Evolutionary conservation across 2,113 vertebrate genomes (phyloP).

Genomic region (Heterotis niloticus): DNA sequence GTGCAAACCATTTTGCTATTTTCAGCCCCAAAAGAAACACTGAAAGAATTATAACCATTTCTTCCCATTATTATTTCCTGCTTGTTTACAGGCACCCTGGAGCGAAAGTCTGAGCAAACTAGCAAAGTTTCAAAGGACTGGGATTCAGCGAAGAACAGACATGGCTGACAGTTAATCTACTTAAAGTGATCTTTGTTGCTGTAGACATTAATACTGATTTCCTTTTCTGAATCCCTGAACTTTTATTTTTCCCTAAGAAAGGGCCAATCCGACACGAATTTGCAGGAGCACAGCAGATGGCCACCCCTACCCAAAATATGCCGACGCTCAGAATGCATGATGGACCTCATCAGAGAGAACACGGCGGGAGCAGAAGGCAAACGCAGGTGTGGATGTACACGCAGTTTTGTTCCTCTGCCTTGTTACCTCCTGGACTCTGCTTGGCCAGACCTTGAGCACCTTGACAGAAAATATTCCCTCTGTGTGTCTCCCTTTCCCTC

Average conservation of each 20-base stretch:
- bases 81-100: too few relatives aligned
- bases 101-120: too few relatives aligned
- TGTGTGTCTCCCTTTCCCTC: background rate
- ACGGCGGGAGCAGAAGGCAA: slow-evolving; percentile 8
- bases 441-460: background rate
- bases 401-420: background rate
- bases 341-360: slow-evolving; percentile 13
- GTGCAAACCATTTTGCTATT: too few relatives aligned
- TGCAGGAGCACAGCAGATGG: background rate
- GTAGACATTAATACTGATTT: background rate
- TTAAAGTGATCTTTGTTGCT: background rate
- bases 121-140: too few relatives aligned
- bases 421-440: background rate
- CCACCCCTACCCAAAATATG: background rate
- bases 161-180: too few relatives aligned
- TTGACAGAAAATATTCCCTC: background rate
- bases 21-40: too few relatives aligned
- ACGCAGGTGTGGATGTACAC: background rate
- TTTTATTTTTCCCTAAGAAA: background rate
- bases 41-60: too few relatives aligned
- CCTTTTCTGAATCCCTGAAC: background rate
- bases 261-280: background rate
- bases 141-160: too few relatives aligned
- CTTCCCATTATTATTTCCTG: too few relatives aligned
- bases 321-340: slow-evolving; percentile 10